Conservation (phyloP, 1,140 invertebrate genomes). For the Drosophila aff. region DNA sequence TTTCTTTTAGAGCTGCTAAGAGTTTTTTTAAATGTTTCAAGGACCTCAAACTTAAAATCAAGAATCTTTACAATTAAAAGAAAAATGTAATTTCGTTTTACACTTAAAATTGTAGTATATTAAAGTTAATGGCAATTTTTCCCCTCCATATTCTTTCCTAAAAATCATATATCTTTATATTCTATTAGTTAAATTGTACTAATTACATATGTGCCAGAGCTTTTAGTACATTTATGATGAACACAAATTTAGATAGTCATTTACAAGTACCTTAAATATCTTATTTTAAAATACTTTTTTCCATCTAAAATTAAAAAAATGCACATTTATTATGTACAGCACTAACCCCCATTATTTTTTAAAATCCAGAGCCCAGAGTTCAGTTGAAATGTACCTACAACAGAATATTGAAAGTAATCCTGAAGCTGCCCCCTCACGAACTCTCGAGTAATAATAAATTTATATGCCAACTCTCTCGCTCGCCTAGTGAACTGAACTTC, state of each 20-base stretch:
- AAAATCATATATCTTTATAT: no score
- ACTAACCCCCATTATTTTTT: neutral
- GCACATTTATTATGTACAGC: neutral
- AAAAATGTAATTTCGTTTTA: no score
- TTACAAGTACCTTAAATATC: neutral
- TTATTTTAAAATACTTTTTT: neutral
- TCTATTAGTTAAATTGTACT: no score
- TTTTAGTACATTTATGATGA: no score
- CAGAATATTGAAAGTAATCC: constrained; percentile 7
- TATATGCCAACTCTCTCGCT: constrained; percentile 32
- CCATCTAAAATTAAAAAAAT: neutral
- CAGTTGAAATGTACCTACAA: neutral
- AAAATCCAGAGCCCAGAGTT: neutral
- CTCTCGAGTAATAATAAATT: constrained; percentile 32
- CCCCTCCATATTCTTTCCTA: no score
- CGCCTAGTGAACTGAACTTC: constrained; percentile 15
- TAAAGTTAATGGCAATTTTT: no score
- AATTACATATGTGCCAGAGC: no score
- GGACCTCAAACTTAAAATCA: no score
- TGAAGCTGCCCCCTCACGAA: neutral
- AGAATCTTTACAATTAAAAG: neutral
- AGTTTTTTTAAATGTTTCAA: no score
- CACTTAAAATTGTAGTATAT: no score
- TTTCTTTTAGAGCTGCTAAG: neutral
- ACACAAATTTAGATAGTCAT: no score